Base-by-base conservation (phyloP, 2,797 vertebrate genomes). In the Enteromius anoplus region DNA sequence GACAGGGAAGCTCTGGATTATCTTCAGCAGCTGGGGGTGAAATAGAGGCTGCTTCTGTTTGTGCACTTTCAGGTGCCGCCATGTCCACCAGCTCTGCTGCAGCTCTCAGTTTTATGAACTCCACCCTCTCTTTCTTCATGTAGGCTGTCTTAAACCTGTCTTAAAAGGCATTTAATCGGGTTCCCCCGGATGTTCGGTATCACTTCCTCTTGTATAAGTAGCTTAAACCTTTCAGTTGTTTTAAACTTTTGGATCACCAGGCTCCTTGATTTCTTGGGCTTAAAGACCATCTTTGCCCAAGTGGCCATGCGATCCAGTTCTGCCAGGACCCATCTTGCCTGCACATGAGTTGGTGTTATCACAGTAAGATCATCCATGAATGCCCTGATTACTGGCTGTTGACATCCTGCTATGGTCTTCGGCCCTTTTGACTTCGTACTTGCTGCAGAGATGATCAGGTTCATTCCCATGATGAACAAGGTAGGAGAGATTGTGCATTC, bases 151-250 rank as follows among this genome's bases (percentile, higher is more conserved):
- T 45, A 45, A 45, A 45, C 42, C 42, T n/a, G n/a, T n/a, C n/a
- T n/a, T n/a, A n/a, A n/a, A 69, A 78, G 82, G n/a, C 55, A 75
- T 82, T 29, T 82, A 49, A 68, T 80, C 47, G 78, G 62, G 78
- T 80, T 80, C 15, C 34, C 26, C 53, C 40, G 29, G 29, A 75
- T 75, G 29, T 53, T 26, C 26, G 26, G 26, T 26, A 26, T 26
- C 26, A 26, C 26, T 26, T 26, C 26, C 26, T 26, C 26, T 26
- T 26, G 26, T 26, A 26, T 26, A 26, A 26, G 26, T 26, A 26
- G 26, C 32, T 32, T 32, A 3, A 32, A 32, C 32, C 32, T 32
- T 32, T 32, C 32, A 32, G 32, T 32, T 32, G 32, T 32, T 32
- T 32, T 32, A 32, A 1, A 1, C 32, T 32, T 32, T 32, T 32